Conservation (phyloP, 2,113 vertebrate genomes). For the Romanogobio albipinnatus region DNA sequence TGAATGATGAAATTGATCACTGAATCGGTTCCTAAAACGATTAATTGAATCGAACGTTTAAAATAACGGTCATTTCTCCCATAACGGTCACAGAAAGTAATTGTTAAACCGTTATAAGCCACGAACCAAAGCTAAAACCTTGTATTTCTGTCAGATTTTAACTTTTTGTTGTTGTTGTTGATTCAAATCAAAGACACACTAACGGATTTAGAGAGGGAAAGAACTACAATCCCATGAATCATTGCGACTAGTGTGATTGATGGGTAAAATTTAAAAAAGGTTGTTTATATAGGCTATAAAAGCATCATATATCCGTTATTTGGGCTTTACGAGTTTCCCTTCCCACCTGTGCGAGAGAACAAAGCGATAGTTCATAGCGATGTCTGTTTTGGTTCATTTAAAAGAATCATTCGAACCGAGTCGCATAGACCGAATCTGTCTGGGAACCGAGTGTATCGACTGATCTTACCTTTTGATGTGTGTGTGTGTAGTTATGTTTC, state of each 20-base stretch:
- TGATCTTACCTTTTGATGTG: background rate
- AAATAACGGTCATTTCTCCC: background rate
- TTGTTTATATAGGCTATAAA: background rate
- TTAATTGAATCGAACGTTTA: background rate
- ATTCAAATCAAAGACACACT: too few species aligned
- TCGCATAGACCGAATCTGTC: background rate
- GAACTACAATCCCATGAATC: too few species aligned
- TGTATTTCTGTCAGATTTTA: too few species aligned
- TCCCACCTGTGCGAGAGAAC: background rate
- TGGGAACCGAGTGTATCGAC: background rate
- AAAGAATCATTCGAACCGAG: background rate
- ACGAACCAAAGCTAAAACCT: too few species aligned
- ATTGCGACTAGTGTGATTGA: too few species aligned
- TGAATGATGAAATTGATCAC: background rate
- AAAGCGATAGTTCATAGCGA: slow-evolving; percentile 4
- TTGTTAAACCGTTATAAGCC: too few species aligned
- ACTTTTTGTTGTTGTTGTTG: too few species aligned
- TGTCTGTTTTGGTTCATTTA: background rate
- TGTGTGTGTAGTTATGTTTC: too few species aligned
- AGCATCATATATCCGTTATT: background rate
- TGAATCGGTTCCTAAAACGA: background rate
- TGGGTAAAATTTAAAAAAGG: too few species aligned
- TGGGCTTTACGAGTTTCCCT: background rate
- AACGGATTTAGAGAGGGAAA: too few species aligned
- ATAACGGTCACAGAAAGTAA: too few species aligned